Evolutionary conservation across 2,113 vertebrate genomes (phyloP), one percentile per base, ranked within the genome.

Genomic region (Mirza zaza): DNA sequence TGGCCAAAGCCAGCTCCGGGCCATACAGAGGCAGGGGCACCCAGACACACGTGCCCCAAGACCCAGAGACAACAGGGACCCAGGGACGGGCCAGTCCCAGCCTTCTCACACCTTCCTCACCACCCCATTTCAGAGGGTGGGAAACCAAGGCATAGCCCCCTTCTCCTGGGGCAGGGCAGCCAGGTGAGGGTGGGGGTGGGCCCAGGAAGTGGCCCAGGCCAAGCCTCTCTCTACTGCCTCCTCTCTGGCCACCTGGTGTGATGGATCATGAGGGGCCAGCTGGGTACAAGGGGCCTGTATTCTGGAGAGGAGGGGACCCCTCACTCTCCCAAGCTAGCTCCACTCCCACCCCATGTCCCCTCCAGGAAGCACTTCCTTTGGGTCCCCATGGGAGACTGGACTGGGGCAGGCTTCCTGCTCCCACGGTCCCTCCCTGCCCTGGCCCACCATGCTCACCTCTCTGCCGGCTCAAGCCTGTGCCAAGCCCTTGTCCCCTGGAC

Each of bases 401-500:
- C 75, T 34, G 73, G 32, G 7, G 25, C 68, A 0, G 63, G 36
- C 52, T 82, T 83, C 86, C 68, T 45, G 0, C 61, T 89, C 48
- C 91, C 59, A 8, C 88, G 1, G 18, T 34, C 59, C 52, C 29
- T 57, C 70, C 93, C 68, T 18, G 50, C 20, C 87, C 52, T 45
- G 95, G 84, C 91, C 71, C 15, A 25, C 45, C 0, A 2, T 4
- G 45, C 80, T 86, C 39, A n/a, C 39, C 88, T 48, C 88, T 63
- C 52, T 42, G 32, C 42, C 21, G 1, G n/a, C 80, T 9, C 0
- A 8, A 65, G 18, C 75, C 70, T 8, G 70, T 89, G 97, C 97
- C 97, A 96, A 96, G 97, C 95, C 90, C 97, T 96, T 97, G 97
- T 97, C 77, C 92, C 80, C 52, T 0, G 50, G 95, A 97, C 97